phyloP scores from a whole-genome alignment of 2,888 invertebrate genomes.

The Dryadula phaetusa region DNA sequence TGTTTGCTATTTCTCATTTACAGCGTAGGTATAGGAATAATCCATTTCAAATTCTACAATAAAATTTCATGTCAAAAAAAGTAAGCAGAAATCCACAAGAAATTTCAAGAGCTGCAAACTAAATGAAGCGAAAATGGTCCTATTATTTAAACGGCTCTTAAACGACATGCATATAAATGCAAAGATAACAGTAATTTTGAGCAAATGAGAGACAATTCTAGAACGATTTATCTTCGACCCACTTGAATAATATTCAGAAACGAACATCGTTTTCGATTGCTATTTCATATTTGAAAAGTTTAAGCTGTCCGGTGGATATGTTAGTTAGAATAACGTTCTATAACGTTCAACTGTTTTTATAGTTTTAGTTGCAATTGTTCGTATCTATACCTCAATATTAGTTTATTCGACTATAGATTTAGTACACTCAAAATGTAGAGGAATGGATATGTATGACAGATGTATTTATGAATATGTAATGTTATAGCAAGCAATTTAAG shows the following conservation, averaged over 20 bases:
- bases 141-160: slow-evolving; percentile 45
- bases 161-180: slow-evolving; percentile 46
- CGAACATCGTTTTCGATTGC: slow-evolving; percentile 31
- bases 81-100: slow-evolving; percentile 18
- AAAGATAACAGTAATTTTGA: slow-evolving; percentile 46
- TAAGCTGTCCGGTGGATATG: background rate
- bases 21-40: too few species aligned
- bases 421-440: too few species aligned
- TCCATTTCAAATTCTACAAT: background rate
- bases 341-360: slow-evolving; percentile 1
- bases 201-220: slow-evolving; percentile 55
- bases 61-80: slow-evolving; percentile 6
- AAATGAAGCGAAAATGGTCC: slow-evolving; percentile 40
- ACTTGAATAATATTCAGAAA: slow-evolving; percentile 38
- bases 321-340: background rate
- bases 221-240: slow-evolving; percentile 73
- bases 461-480: too few species aligned
- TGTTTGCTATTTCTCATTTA: too few species aligned
- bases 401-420: background rate
- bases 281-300: slow-evolving; percentile 30
- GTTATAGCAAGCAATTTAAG: too few species aligned
- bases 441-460: too few species aligned
- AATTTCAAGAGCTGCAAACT: slow-evolving; percentile 29
- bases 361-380: background rate
- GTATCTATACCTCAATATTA: background rate